Conservation (phyloP, 2,797 vertebrate genomes). For the Danio kyathit region DNA sequence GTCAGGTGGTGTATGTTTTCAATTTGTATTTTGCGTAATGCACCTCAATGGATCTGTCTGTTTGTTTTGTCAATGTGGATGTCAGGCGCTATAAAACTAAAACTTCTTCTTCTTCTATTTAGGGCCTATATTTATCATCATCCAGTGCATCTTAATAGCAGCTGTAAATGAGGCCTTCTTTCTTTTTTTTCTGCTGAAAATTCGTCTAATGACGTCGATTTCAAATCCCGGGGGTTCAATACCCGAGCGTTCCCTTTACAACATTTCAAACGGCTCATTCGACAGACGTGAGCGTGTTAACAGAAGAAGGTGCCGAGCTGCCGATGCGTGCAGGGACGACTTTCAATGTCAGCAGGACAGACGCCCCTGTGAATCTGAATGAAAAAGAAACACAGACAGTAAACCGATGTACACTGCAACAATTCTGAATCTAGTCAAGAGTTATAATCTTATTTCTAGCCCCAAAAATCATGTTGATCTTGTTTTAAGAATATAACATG, state of each 20-base stretch:
- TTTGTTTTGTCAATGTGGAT: too few relatives aligned
- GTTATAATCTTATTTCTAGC: too few relatives aligned
- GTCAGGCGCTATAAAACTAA: too few relatives aligned
- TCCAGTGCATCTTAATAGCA: not conserved
- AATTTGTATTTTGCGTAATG: too few relatives aligned
- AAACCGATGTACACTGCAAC: constrained; percentile 17
- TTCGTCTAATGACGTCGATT: constrained; percentile 8
- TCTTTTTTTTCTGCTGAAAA: not conserved
- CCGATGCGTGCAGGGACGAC: constrained; percentile 47
- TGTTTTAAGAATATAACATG: too few relatives aligned
- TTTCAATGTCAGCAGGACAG: constrained; percentile 52
- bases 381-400: constrained; percentile 48
- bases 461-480: too few relatives aligned
- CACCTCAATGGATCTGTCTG: too few relatives aligned
- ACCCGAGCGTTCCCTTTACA: constrained; percentile 29
- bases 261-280: constrained; percentile 30
- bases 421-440: too few relatives aligned
- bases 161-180: not conserved
- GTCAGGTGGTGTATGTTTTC: too few relatives aligned
- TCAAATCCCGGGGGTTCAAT: constrained; percentile 16
- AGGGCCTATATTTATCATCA: not conserved
- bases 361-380: constrained; percentile 35
- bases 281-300: constrained; percentile 49
- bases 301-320: constrained; percentile 34
- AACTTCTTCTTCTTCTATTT: too few relatives aligned